phyloP scores from a whole-genome alignment of 2,113 vertebrate genomes.

The Redunca redunca region DNA sequence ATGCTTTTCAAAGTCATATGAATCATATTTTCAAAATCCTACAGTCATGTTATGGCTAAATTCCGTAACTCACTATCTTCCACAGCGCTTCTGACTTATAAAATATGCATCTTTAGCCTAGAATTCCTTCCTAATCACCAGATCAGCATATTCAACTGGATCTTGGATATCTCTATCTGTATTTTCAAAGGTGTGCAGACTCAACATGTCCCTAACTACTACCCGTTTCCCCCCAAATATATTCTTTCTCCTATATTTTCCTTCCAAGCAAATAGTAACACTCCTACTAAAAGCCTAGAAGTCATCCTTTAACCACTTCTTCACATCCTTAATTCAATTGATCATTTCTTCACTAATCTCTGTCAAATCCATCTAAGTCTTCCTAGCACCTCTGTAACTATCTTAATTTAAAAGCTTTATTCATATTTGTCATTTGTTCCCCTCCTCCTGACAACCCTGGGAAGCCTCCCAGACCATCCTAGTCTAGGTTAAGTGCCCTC shows the following conservation, averaged over 20 bases:
- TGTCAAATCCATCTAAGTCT: neutral
- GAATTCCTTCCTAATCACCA: neutral
- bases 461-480: neutral
- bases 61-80: neutral
- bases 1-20: constrained; percentile 17
- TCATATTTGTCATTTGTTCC: neutral
- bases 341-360: neutral
- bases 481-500: neutral
- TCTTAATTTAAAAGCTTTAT: neutral
- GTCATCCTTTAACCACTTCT: neutral
- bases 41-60: neutral
- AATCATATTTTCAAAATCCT: neutral
- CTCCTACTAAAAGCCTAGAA: neutral
- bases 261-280: neutral
- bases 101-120: neutral
- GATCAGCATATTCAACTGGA: neutral
- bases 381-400: neutral
- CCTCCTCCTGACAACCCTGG: neutral
- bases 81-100: neutral
- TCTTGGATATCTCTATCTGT: neutral
- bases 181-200: neutral
- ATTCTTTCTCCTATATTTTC: neutral
- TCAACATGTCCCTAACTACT: neutral
- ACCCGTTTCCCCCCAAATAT: neutral
- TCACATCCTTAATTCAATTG: neutral